Conservation (phyloP, 2,888 invertebrate species). For the Megastigmus dorsalis region DNA sequence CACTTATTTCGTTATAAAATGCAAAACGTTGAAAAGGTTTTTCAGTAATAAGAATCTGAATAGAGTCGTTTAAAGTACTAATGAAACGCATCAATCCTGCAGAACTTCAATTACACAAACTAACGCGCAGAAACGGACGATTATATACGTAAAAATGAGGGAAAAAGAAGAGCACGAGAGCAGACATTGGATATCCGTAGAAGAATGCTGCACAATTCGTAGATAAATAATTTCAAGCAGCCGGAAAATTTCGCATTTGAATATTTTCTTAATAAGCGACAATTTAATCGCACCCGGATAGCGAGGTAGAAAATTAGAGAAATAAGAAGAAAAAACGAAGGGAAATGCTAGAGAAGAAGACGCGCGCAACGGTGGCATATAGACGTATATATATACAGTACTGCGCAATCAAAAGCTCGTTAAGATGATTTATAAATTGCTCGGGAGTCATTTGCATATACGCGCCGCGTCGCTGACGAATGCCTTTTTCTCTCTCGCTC, state of each 20-base stretch:
- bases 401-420: slow-evolving; percentile 71
- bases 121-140: too few relatives aligned
- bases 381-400: background rate
- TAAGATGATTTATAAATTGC: slow-evolving; percentile 72
- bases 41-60: too few relatives aligned
- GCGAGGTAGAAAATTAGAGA: background rate
- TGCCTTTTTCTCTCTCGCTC: slow-evolving; percentile 55
- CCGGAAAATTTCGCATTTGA: slow-evolving; percentile 17
- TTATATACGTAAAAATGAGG: too few relatives aligned
- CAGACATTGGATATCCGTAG: background rate
- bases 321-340: background rate
- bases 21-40: too few relatives aligned
- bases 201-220: background rate
- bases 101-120: too few relatives aligned
- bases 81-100: background rate
- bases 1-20: too few relatives aligned
- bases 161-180: too few relatives aligned
- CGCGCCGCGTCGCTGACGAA: slow-evolving; percentile 54
- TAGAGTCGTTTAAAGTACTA: too few relatives aligned
- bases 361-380: background rate
- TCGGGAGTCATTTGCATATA: slow-evolving; percentile 51
- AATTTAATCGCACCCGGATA: slow-evolving; percentile 23
- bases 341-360: background rate
- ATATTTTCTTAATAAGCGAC: slow-evolving; percentile 41
- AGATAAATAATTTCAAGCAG: background rate